Base-by-base conservation (phyloP, 2,797 vertebrate genomes). In the Chrysocyon brachyurus region DNA sequence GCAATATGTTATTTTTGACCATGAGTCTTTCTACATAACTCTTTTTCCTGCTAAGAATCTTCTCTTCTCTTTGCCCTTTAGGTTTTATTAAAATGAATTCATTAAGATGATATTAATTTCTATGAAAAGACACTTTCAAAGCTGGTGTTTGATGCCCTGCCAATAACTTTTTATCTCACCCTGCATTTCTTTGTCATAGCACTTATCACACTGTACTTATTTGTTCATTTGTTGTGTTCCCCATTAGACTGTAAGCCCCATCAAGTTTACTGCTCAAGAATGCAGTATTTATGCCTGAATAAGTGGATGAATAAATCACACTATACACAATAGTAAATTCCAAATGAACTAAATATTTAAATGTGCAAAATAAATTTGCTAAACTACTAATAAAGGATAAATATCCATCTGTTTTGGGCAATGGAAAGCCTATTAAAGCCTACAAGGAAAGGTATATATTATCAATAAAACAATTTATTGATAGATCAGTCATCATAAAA, bases 391-490 rank as follows among this genome's bases (percentile, higher is more conserved):
- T 22, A 14, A 66, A 66, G 57, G 66, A 57, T 64, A 87, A 82
- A 36, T 63, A 75, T 46, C 6, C 26, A 54, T 46, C 75, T 87
- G 36, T 40, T 83, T 75, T 52, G 33, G 59, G 10, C 36, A 83
- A 36, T n/a, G 59, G 28, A 75, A 91, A 83, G 8, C 36, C 59
- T 56, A 57, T 75, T 66, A 49, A 87, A 31, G 17, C 31, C 61
- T 59, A 59, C 11, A 59, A 78, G 49, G 4, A 79, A 72, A 82
- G 36, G 28, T n/a, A 57, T 75, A 83, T 24, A 75, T 82, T 59
- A 64, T 46, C 68, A 87, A 64, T 75, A 87, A 95, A 83, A 11
- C 31, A 87, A 78, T 9, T 68, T 77, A 95, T 63, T 82, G 57
- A 56, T 40, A 72, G n/a, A 66, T 85, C 10, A 85, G 56, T 91